phyloP scores from a whole-genome alignment of 2,113 vertebrate species.

The Addax nasomaculatus region DNA sequence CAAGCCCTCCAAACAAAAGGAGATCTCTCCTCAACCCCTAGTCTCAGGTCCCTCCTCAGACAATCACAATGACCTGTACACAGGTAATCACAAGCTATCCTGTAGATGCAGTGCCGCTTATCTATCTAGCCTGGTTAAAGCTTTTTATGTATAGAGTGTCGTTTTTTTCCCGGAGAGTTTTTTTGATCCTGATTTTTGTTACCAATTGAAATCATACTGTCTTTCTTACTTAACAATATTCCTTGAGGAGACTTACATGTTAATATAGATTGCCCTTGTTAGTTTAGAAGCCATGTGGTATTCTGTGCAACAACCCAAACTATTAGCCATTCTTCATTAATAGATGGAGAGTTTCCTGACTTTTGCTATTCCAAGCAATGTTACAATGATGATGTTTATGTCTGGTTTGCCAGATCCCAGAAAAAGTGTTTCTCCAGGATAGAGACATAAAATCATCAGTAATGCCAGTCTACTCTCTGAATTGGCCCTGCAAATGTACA shows the following conservation, averaged over 20 bases:
- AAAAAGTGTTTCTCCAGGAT: background rate
- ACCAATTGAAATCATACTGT: background rate
- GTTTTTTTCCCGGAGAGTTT: background rate
- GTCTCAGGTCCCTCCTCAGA: background rate
- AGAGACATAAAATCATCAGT: background rate
- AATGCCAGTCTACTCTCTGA: background rate
- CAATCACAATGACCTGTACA: background rate
- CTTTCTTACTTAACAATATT: background rate
- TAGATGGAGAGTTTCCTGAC: background rate
- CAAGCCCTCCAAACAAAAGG: background rate
- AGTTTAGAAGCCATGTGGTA: background rate
- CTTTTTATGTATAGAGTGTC: background rate
- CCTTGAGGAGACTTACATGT: background rate
- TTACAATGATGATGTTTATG: background rate
- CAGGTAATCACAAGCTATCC: background rate
- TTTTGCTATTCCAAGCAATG: background rate
- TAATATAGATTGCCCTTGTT: background rate
- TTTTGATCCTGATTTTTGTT: background rate
- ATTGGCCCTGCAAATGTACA: background rate
- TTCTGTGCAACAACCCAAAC: background rate
- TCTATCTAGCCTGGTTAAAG: background rate
- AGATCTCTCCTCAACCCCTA: background rate
- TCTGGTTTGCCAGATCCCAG: background rate
- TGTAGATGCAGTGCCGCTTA: accelerated
- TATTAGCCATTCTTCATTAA: background rate